Evolutionary conservation across 1,140 invertebrate genomes (phyloP).

Genomic region (Eumaeus atala): DNA sequence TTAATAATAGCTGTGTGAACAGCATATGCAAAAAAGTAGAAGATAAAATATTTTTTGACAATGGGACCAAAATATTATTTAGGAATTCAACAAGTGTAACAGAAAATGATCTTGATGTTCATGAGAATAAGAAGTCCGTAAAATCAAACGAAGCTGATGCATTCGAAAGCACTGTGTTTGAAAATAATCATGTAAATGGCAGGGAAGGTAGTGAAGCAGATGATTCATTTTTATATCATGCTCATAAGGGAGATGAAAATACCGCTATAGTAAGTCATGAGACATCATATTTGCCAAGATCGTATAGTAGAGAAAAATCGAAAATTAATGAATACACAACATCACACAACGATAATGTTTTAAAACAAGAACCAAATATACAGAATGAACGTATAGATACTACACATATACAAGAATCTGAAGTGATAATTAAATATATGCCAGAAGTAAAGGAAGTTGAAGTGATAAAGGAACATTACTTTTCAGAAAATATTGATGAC

Average conservation of each 20-base stretch:
- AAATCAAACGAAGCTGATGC: background rate
- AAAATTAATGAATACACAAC: too few species aligned
- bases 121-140: background rate
- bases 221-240: too few species aligned
- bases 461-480: background rate
- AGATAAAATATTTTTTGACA: too few species aligned
- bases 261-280: too few species aligned
- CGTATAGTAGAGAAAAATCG: too few species aligned
- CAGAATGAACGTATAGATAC: background rate
- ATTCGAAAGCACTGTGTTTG: background rate
- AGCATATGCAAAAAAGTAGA: too few species aligned
- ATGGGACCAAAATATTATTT: background rate
- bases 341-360: too few species aligned
- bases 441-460: slow-evolving; percentile 3
- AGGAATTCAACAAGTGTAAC: background rate
- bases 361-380: too few species aligned
- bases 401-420: background rate
- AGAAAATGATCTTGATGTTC: background rate
- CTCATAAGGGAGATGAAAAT: too few species aligned
- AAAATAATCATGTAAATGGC: background rate
- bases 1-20: too few species aligned
- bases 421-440: slow-evolving; percentile 4
- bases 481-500: background rate
- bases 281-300: too few species aligned
- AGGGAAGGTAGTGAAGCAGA: too few species aligned